These are phyloP conservation scores for Tupiocoris notatus DNA, from an alignment of 2,888 invertebrate species.

Conservation along the genomic window DNA sequence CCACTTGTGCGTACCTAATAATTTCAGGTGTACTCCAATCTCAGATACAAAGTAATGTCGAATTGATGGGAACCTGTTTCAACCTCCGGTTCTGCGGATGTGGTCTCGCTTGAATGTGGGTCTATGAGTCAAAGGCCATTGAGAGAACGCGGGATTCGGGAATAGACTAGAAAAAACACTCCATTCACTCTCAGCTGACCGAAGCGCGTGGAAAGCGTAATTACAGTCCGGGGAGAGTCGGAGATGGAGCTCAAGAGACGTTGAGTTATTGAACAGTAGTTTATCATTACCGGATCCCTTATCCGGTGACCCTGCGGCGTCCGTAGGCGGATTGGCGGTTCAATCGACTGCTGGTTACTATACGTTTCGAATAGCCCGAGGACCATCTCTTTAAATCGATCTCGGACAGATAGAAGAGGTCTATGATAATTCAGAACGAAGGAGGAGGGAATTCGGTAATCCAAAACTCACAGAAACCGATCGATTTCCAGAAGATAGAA, in stretches of 20 bases:
- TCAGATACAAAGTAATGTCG: too few relatives aligned
- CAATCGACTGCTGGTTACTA: not conserved
- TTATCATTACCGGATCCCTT: not conserved
- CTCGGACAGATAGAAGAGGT: too few relatives aligned
- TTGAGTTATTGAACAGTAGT: not conserved
- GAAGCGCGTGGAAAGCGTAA: not conserved
- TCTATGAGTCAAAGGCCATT: constrained; percentile 7
- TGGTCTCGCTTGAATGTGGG: constrained; percentile 1
- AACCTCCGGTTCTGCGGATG: not conserved
- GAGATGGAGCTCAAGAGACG: not conserved
- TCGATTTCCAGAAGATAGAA: too few relatives aligned
- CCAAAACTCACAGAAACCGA: too few relatives aligned
- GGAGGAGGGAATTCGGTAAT: too few relatives aligned
- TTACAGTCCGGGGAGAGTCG: not conserved
- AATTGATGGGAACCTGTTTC: not conserved
- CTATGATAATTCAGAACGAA: too few relatives aligned
- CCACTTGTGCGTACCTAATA: too few relatives aligned
- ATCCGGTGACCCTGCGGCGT: not conserved
- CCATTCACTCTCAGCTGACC: not conserved
- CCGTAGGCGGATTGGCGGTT: not conserved
- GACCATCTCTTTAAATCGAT: not conserved
- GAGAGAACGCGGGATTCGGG: not conserved
- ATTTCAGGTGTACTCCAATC: too few relatives aligned
- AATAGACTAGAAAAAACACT: not conserved
- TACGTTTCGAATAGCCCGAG: not conserved